phyloP scores from a whole-genome alignment of 2,113 vertebrate genomes.

The Charina bottae region DNA sequence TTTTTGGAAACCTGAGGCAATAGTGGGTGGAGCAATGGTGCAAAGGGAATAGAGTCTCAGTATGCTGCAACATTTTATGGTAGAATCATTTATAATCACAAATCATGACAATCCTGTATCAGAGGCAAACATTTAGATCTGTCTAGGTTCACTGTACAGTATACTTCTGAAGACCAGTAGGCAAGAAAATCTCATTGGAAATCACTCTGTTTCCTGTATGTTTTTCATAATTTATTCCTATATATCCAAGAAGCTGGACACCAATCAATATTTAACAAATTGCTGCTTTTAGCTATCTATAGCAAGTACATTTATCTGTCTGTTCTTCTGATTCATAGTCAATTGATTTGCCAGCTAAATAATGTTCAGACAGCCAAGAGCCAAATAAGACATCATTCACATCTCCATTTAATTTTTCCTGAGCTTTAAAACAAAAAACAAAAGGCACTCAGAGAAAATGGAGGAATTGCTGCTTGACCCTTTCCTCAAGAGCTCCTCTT shows the following conservation, averaged over 20 bases:
- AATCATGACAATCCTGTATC: background rate
- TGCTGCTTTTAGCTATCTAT: background rate
- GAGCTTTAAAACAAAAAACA: background rate
- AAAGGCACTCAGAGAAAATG: background rate
- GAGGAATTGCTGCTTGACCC: background rate
- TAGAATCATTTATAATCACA: background rate
- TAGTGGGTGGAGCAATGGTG: background rate
- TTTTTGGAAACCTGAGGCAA: background rate
- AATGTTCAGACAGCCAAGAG: background rate
- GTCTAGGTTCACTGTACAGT: background rate
- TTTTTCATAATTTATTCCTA: conserved; percentile 21
- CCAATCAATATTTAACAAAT: conserved; percentile 15
- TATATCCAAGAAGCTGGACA: background rate
- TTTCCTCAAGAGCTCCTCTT: background rate
- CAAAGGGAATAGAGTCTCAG: background rate
- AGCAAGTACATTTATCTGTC: background rate
- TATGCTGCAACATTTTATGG: background rate
- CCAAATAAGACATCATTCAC: background rate
- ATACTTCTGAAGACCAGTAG: background rate
- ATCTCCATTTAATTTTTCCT: background rate
- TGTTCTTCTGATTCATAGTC: conserved; percentile 1
- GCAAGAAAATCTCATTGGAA: conserved; percentile 8
- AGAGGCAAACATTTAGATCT: background rate
- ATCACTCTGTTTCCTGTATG: background rate
- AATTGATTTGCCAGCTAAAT: conserved; percentile 9